These are phyloP conservation scores for Bellardia bayeri DNA, from an alignment of 2,888 invertebrate genomes.

Conservation along the genomic window DNA sequence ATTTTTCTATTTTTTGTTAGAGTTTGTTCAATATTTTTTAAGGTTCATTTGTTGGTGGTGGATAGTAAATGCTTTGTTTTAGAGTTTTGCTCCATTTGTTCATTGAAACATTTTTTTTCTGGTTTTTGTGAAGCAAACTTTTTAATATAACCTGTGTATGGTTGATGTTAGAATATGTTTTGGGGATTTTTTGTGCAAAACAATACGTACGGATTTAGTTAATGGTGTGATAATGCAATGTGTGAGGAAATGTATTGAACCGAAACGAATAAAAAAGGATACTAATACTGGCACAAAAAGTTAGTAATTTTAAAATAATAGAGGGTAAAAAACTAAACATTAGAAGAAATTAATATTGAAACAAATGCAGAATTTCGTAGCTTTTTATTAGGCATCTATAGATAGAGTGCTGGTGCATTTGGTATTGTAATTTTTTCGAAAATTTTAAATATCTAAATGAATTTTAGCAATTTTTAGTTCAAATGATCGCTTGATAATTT, in stretches of 20 bases:
- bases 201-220: not conserved
- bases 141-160: constrained; percentile 19
- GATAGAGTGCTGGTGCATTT: too few relatives aligned
- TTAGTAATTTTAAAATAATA: too few relatives aligned
- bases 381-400: too few relatives aligned
- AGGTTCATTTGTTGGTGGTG: not conserved
- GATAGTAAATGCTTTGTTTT: not conserved
- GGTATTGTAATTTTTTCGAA: too few relatives aligned
- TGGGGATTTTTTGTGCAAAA: not conserved
- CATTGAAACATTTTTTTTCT: not conserved
- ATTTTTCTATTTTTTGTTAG: not conserved
- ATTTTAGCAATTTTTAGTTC: too few relatives aligned
- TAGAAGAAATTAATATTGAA: too few relatives aligned
- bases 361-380: too few relatives aligned
- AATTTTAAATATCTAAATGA: too few relatives aligned
- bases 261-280: too few relatives aligned
- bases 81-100: constrained; percentile 37
- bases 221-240: constrained; percentile 5
- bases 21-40: constrained; percentile 1
- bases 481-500: too few relatives aligned
- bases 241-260: not conserved
- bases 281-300: too few relatives aligned
- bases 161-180: not conserved
- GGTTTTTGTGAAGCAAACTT: not conserved
- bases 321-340: too few relatives aligned